These are phyloP conservation scores for Chelonia mydas DNA, from an alignment of 2,797 vertebrate genomes.

Conservation along the genomic window DNA sequence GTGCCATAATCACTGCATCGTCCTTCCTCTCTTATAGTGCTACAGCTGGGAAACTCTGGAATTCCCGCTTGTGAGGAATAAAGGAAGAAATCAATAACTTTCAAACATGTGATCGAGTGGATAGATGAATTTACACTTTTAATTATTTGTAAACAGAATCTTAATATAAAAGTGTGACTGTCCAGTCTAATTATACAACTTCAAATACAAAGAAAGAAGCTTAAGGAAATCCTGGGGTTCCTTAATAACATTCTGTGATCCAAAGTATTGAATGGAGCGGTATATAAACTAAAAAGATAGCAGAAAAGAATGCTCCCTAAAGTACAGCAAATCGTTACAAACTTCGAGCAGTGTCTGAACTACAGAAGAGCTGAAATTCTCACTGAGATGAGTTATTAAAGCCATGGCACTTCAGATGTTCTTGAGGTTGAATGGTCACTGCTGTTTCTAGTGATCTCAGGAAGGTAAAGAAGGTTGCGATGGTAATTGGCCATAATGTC, in stretches of 20 bases:
- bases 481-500: slow-evolving; percentile 35
- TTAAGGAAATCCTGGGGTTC: neutral
- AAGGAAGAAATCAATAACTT: slow-evolving; percentile 41
- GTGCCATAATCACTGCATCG: neutral
- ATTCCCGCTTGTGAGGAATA: slow-evolving; percentile 20
- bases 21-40: neutral
- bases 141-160: neutral
- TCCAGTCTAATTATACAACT: neutral
- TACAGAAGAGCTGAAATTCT: slow-evolving; percentile 53
- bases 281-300: neutral
- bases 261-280: neutral
- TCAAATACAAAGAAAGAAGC: neutral
- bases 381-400: slow-evolving; percentile 61
- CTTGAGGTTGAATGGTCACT: neutral
- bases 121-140: neutral
- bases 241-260: neutral
- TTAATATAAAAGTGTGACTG: neutral
- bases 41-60: slow-evolving; percentile 8
- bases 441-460: neutral
- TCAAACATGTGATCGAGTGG: neutral
- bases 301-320: neutral
- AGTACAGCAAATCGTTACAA: neutral
- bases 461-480: neutral
- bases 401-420: slow-evolving; percentile 32
- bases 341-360: slow-evolving; percentile 3